These are phyloP conservation scores for Halcyon leucocephala DNA, from an alignment of 2,797 vertebrate species.

Conservation along the genomic window DNA sequence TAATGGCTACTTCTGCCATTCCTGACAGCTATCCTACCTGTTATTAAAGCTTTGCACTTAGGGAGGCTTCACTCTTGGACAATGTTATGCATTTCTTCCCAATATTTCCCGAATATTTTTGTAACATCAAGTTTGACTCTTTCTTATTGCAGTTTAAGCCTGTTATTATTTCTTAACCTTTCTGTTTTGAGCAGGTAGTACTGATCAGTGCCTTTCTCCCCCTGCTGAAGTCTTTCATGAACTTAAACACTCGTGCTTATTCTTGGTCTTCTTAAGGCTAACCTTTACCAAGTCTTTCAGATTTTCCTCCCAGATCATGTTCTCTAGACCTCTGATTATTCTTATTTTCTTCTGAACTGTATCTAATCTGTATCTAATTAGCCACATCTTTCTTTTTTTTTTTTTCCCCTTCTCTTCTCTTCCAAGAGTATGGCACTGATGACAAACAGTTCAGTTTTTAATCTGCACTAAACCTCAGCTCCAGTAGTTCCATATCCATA, in stretches of 20 bases:
- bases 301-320: background rate
- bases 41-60: background rate
- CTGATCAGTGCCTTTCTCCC: background rate
- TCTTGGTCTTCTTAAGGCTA: background rate
- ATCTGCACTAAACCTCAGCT: background rate
- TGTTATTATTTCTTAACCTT: background rate
- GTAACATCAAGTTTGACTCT: background rate
- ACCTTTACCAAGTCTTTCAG: background rate
- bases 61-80: background rate
- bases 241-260: background rate
- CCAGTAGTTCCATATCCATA: slow-evolving; percentile 14
- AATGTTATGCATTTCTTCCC: background rate
- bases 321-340: background rate
- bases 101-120: background rate
- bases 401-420: background rate
- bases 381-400: background rate
- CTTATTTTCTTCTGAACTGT: background rate
- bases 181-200: background rate
- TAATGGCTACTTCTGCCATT: background rate
- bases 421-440: background rate
- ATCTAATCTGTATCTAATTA: slow-evolving; percentile 11
- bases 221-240: background rate
- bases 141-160: background rate
- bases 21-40: background rate
- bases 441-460: slow-evolving; percentile 30